Base-by-base conservation (phyloP, 2,113 vertebrate genomes). In the Syrmaticus mikado region DNA sequence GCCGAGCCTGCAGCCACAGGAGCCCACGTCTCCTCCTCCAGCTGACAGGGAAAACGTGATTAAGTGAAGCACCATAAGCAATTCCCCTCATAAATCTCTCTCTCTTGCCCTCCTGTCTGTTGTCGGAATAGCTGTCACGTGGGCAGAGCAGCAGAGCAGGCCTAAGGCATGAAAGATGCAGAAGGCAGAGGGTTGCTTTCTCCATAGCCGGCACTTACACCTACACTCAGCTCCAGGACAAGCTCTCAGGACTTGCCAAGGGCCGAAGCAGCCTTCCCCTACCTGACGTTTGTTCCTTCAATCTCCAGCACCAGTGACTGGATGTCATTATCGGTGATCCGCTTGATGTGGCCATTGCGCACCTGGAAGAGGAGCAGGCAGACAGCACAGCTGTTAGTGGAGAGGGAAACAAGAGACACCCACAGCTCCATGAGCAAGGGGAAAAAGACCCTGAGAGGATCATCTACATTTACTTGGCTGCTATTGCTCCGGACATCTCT, bases 211-310 rank as follows among this genome's bases (percentile, higher is more conserved):
- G 46, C 8, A 0, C 67, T 60, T 50, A 25, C 24, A 25, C 24
- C 48, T 75, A 77, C 50, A 34, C 48, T 48, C 65, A 38, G 62
- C 55, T 32, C 46, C 52, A 68, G 45, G 41, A 38, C 57, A 41
- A 90, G 20, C 34, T 30, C 38, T 19, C 13, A 60, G 24, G 41
- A 67, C 15, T 38, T 22, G 10, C 8, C 8, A 38, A 28, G 34
- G 21, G 80, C 48, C 4, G 24, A 85, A 66, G 17, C 43, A 36
- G 13, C 45, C 45, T 68, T 78, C 57, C 62, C 93, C 92, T 96
- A 99, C 99, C 99, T 99, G 95, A 99, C 99, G 14, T 99, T 99
- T 36, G 98, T 97, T 58, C 99, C 99, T 96, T 99, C 99, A 6
- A 99, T 98, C 96, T 99, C 99, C 96, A 99, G 96, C 93, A 99